A percentile compares a stretch with the other conserved stretches of the same genome.
These are phyloP conservation scores for Ammodramus savannarum DNA, from an alignment of 2,113 vertebrate species.

Conservation along the genomic window DNA sequence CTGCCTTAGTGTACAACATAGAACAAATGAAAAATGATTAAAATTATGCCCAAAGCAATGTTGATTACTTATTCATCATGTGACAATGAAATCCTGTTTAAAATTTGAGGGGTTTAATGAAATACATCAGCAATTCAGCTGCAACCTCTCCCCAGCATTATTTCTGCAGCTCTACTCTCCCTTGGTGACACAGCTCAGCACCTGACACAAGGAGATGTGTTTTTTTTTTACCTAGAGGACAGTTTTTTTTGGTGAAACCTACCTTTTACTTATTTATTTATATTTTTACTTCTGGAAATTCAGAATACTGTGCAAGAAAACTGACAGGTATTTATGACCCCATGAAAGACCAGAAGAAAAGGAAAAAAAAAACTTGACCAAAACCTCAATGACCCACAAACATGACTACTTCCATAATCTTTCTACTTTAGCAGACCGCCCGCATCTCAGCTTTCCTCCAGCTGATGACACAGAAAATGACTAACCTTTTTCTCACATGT, in stretches of 20 bases:
- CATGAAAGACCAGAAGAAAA: neutral
- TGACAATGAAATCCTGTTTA: neutral
- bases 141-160: neutral
- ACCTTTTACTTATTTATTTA: neutral
- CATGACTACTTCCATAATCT: neutral
- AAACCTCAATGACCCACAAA: fast-evolving
- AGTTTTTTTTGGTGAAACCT: neutral
- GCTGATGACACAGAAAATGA: neutral
- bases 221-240: neutral
- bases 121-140: neutral
- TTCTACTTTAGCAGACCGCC: neutral
- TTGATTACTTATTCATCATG: neutral
- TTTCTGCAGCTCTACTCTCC: neutral
- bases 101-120: neutral
- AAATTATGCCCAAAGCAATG: neutral
- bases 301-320: neutral
- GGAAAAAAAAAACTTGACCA: fast-evolving
- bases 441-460: neutral
- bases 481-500: neutral
- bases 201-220: neutral
- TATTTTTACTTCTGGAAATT: neutral
- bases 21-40: conserved; percentile 3
- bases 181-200: neutral
- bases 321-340: fast-evolving
- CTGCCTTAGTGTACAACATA: neutral